A percentile compares a stretch with the other conserved stretches of the same genome.
phyloP scores from a whole-genome alignment of 1,140 invertebrate genomes.

The Coptotermes formosanus region DNA sequence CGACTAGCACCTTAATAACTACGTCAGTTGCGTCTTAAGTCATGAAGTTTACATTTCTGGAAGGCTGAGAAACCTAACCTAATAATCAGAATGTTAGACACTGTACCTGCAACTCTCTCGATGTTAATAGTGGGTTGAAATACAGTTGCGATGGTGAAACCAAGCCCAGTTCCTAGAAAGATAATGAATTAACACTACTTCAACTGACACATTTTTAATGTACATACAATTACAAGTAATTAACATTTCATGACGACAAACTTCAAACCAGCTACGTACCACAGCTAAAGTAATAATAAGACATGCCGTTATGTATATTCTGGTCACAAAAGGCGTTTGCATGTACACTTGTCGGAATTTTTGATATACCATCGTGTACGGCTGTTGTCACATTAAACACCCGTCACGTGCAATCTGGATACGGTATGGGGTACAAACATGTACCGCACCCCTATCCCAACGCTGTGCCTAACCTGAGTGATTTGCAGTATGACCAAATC shows the following conservation, averaged over 20 bases:
- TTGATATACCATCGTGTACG: slow-evolving; percentile 72
- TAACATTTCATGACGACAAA: slow-evolving; percentile 18
- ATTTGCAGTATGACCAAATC: background rate
- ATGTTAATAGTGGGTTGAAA: slow-evolving; percentile 95
- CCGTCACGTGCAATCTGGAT: background rate
- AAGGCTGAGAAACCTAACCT: background rate
- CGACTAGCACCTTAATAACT: too few relatives aligned
- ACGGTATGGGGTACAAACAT: background rate
- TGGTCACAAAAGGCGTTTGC: slow-evolving; percentile 94
- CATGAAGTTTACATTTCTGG: too few relatives aligned
- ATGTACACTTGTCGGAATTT: slow-evolving; percentile 83
- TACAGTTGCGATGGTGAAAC: slow-evolving; percentile 97
- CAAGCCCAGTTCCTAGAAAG: slow-evolving; percentile 92
- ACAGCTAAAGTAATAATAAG: slow-evolving; percentile 94
- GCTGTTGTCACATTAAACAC: background rate
- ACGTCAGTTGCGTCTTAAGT: too few relatives aligned
- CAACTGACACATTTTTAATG: background rate
- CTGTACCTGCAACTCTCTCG: slow-evolving; percentile 83
- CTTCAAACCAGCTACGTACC: slow-evolving; percentile 64
- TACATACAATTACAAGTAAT: background rate
- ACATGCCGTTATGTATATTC: slow-evolving; percentile 96
- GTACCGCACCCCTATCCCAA: background rate
- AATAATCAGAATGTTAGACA: background rate
- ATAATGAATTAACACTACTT: slow-evolving; percentile 37
- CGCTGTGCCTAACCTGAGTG: background rate